Conservation (phyloP, 2,113 vertebrate genomes). For the Passer montanus region DNA sequence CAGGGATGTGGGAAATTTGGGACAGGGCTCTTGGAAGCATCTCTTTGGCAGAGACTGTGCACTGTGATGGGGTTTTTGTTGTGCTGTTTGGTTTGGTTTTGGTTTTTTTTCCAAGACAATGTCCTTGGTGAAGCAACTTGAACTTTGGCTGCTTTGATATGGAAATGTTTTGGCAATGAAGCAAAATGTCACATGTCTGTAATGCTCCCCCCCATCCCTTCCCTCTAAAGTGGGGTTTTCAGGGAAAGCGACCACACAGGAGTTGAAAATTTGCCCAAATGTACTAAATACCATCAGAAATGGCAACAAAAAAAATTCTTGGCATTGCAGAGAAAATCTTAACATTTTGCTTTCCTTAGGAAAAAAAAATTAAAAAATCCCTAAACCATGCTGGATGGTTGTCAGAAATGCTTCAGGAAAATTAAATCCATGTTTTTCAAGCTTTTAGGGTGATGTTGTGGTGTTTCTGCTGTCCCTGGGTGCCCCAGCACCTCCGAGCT, state of each 20-base stretch:
- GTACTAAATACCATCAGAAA: neutral
- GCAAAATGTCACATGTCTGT: neutral
- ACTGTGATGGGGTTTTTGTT: neutral
- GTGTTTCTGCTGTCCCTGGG: neutral
- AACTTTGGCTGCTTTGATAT: slow-evolving; percentile 22
- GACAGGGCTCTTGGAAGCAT: neutral
- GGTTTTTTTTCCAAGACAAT: neutral
- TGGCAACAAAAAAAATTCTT: neutral
- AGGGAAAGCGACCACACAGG: neutral
- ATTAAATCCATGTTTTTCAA: neutral
- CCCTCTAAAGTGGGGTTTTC: neutral
- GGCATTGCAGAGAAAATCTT: neutral
- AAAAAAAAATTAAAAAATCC: neutral
- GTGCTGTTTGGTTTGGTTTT: neutral
- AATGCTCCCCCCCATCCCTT: neutral
- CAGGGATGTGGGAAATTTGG: neutral
- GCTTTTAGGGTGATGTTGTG: neutral
- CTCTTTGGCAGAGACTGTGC: neutral
- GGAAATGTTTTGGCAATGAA: slow-evolving; percentile 24
- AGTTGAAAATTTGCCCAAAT: neutral
- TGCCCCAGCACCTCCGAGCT: neutral
- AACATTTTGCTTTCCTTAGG: neutral
- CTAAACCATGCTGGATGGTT: neutral
- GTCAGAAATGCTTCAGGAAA: neutral
- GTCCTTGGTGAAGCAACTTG: neutral